phyloP scores from a whole-genome alignment of 2,113 vertebrate genomes.

The Grantiella picta region DNA sequence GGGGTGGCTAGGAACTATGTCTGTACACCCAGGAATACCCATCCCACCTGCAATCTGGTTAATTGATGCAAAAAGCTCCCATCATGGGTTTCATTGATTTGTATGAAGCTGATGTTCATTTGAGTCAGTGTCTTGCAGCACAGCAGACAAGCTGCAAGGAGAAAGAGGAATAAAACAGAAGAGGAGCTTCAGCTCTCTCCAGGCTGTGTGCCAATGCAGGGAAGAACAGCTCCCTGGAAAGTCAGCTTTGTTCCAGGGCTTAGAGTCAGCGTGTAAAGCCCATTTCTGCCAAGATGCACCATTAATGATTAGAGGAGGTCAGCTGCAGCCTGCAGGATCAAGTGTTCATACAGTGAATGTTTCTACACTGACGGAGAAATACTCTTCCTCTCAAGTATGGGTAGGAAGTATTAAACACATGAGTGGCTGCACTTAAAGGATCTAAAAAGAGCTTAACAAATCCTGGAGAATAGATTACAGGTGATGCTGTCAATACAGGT shows the following conservation, averaged over 20 bases:
- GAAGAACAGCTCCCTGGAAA: slow-evolving; percentile 15
- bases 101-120: not conserved
- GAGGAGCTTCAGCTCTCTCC: not conserved
- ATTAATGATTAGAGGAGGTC: not conserved
- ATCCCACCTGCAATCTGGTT: not conserved
- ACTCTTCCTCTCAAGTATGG: not conserved
- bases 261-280: not conserved
- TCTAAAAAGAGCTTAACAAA: not conserved
- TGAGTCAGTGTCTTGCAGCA: not conserved
- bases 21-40: not conserved
- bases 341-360: not conserved
- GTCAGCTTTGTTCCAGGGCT: not conserved
- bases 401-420: not conserved
- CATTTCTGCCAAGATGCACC: not conserved
- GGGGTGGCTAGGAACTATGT: not conserved
- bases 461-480: not conserved
- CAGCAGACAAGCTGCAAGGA: not conserved
- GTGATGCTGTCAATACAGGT: not conserved
- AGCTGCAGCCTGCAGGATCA: not conserved
- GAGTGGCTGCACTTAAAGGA: not conserved
- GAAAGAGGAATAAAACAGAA: not conserved
- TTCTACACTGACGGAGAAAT: not conserved
- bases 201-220: not conserved
- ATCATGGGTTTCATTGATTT: not conserved
- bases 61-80: not conserved